Conservation (phyloP, 2,888 invertebrate species). For the Ptychoptera albimana region DNA sequence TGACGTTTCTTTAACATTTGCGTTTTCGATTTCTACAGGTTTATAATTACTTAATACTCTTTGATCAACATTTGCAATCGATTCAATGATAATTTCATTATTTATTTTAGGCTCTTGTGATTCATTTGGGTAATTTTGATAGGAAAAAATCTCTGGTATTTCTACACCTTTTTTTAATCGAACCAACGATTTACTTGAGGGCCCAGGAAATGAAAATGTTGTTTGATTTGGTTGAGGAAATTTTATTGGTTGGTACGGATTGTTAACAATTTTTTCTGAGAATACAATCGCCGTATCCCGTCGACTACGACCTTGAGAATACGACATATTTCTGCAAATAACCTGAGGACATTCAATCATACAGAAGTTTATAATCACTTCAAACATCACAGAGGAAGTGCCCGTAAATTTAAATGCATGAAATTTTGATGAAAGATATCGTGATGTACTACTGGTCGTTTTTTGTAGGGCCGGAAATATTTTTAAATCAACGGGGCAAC, state of each 20-base stretch:
- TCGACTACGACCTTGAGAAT: constrained; percentile 24
- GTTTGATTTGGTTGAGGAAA: constrained; percentile 14
- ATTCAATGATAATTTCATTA: background rate
- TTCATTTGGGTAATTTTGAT: background rate
- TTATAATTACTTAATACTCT: constrained; percentile 1
- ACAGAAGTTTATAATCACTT: constrained; percentile 70
- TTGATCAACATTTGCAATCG: background rate
- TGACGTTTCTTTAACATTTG: background rate
- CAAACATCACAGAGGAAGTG: constrained; percentile 67
- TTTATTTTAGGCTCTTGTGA: background rate
- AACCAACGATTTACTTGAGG: constrained; percentile 5
- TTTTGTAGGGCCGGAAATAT: constrained; percentile 35
- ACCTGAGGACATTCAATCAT: constrained; percentile 50
- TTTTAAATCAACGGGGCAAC: constrained; percentile 59
- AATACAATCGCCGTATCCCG: constrained; percentile 13
- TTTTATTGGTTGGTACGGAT: constrained; percentile 14
- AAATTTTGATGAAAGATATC: constrained; percentile 43
- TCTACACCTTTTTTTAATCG: background rate
- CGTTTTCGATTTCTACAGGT: background rate
- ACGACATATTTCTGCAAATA: constrained; percentile 28
- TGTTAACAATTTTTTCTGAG: constrained; percentile 10
- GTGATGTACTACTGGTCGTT: constrained; percentile 20
- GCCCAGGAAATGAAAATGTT: too few relatives aligned
- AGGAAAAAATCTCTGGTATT: background rate
- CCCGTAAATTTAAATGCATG: constrained; percentile 78